These are phyloP conservation scores for Antrozous pallidus DNA, from an alignment of 2,797 vertebrate genomes.

Conservation along the genomic window DNA sequence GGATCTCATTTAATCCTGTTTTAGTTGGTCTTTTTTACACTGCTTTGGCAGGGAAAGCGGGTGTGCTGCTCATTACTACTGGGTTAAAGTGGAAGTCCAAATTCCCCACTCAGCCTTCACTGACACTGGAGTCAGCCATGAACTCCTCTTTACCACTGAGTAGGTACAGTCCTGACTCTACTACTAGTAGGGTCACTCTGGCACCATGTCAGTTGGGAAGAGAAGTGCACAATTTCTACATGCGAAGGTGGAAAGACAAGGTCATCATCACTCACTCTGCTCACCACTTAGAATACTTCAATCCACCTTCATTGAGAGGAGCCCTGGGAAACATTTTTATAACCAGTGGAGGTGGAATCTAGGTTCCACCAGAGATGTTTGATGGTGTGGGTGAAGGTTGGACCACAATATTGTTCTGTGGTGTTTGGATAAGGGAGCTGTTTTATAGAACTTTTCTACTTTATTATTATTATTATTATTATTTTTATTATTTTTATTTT, in stretches of 20 bases:
- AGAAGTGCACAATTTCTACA: not conserved
- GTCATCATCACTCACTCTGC: not conserved
- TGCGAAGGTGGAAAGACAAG: not conserved
- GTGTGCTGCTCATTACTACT: not conserved
- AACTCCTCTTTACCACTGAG: not conserved
- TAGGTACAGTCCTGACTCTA: not conserved
- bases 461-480: too few species aligned
- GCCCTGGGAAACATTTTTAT: not conserved
- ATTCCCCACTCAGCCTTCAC: not conserved
- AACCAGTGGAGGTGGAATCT: not conserved
- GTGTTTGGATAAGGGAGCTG: not conserved
- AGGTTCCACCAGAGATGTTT: not conserved
- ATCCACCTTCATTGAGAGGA: not conserved
- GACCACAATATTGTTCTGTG: not conserved
- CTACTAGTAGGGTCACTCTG: not conserved
- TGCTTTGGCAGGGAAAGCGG: rapidly evolving
- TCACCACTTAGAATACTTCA: not conserved
- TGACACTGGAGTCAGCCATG: not conserved
- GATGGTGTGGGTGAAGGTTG: rapidly evolving
- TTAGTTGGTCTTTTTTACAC: not conserved
- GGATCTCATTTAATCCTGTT: not conserved
- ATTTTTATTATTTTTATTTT: not conserved
- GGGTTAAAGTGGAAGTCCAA: not conserved
- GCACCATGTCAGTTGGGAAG: not conserved
- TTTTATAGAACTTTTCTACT: not conserved